These are phyloP conservation scores for Puffinus mauretanicus DNA, from an alignment of 2,113 vertebrate species.

Conservation along the genomic window DNA sequence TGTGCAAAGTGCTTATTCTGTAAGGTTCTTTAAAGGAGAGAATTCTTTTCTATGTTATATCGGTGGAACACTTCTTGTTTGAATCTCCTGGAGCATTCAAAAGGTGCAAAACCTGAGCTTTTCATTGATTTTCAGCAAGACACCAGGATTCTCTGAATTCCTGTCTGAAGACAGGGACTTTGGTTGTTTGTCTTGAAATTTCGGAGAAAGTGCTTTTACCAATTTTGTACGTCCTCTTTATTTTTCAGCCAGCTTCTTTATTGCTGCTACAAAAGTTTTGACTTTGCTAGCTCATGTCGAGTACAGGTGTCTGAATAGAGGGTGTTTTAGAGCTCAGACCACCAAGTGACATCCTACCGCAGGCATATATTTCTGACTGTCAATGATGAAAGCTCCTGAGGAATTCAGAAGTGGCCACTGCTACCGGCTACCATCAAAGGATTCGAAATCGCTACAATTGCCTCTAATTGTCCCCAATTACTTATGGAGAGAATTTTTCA, in stretches of 20 bases:
- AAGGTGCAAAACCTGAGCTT: neutral
- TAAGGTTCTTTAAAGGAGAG: neutral
- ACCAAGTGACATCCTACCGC: conserved; percentile 7
- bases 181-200: neutral
- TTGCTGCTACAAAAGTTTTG: conserved; percentile 26
- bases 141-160: neutral
- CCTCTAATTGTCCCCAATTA: too few species aligned
- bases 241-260: conserved; percentile 9
- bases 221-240: too few species aligned
- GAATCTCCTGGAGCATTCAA: neutral
- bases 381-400: conserved; percentile 43
- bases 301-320: conserved; percentile 39
- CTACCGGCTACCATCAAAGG: too few species aligned
- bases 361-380: conserved; percentile 49
- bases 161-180: neutral
- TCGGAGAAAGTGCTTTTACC: too few species aligned
- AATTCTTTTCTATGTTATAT: neutral
- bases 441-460: too few species aligned
- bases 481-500: conserved; percentile 36
- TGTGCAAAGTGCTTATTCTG: neutral
- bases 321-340: conserved; percentile 31
- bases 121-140: conserved; percentile 18
- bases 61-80: neutral
- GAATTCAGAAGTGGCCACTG: conserved; percentile 38
- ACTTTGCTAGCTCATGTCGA: too few species aligned